Base-by-base conservation (phyloP, 2,888 invertebrate genomes). In the Polyommatus iphigenia region DNA sequence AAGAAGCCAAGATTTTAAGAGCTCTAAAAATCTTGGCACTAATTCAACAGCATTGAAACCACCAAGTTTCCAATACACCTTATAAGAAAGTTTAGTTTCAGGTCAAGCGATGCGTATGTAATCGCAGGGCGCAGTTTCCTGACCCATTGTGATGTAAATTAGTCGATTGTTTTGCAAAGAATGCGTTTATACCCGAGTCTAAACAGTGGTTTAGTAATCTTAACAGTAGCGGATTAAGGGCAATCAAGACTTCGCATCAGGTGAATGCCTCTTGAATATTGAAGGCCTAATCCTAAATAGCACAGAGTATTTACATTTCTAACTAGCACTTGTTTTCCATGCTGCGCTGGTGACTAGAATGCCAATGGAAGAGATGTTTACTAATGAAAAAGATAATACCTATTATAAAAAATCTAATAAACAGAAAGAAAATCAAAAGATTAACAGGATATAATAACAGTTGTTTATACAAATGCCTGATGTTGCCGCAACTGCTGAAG, bases 101-200 rank as follows among this genome's bases (percentile, higher is more conserved):
- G 75, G 75, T 54, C 75, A 75, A 29, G 13, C 41, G 10, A 46
- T 73, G 50, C 54, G 73, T 73, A 24, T 46, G 50, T 75, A 54
- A 75, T 75, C 54, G 10, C 75, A 24, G 46, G 46, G 46, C 50
- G 75, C 41, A 29, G 75, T 75, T 75, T 75, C 54, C 75, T 54
- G 50, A 20, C 54, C 75, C 24, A 75, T 75, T 75, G 75, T 75
- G 54, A 75, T 75, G 75, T 75, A 75, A 75, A 75, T 75, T 15
- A 75, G 75, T 54, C 50, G 50, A 54, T 75, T 75, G 75, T 75
- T 72, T 72, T 75, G 75, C 75, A 29, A 75, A 75, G 73, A 54
- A 75, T 75, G 50, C 75, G 29, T 18, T 24, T 50, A 75, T 29
- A 24, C 46, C 5, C n/a, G 20, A 20, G 20, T 67, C 29, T 32